A percentile compares a stretch with the other conserved stretches of the same genome.
Conservation (phyloP, 2,797 vertebrate species). For the Taenioides sp. region DNA sequence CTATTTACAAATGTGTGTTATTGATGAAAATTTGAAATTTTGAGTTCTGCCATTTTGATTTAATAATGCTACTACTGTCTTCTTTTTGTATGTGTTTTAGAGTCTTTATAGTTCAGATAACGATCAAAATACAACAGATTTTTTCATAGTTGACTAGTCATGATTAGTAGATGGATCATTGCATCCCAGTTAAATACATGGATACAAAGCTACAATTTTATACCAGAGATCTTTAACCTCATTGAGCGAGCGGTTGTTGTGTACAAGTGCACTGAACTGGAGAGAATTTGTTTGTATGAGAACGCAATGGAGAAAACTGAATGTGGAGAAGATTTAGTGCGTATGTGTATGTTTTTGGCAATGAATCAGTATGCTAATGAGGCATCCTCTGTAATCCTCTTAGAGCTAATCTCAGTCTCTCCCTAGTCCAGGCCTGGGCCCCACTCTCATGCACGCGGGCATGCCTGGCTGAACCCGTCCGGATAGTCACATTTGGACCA, state of each 20-base stretch:
- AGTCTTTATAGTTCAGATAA: no score
- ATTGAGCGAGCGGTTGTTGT: conserved; percentile 30
- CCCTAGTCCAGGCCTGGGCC: conserved; percentile 68
- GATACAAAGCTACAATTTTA: background rate
- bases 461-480: conserved; percentile 53
- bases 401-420: conserved; percentile 75
- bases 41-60: no score
- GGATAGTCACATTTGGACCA: conserved; percentile 17
- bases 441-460: conserved; percentile 52
- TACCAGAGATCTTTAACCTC: conserved; percentile 4
- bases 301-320: conserved; percentile 19
- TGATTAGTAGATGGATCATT: no score
- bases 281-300: conserved; percentile 33
- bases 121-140: no score
- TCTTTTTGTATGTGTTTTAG: no score
- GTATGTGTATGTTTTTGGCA: conserved; percentile 69
- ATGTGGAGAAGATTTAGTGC: conserved; percentile 47
- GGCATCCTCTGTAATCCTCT: conserved; percentile 78
- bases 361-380: conserved; percentile 79
- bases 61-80: no score
- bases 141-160: no score
- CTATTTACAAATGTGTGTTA: no score
- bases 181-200: background rate
- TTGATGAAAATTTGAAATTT: no score
- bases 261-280: conserved; percentile 22